Conservation (phyloP, 2,113 vertebrate genomes). For the Thymallus thymallus region DNA sequence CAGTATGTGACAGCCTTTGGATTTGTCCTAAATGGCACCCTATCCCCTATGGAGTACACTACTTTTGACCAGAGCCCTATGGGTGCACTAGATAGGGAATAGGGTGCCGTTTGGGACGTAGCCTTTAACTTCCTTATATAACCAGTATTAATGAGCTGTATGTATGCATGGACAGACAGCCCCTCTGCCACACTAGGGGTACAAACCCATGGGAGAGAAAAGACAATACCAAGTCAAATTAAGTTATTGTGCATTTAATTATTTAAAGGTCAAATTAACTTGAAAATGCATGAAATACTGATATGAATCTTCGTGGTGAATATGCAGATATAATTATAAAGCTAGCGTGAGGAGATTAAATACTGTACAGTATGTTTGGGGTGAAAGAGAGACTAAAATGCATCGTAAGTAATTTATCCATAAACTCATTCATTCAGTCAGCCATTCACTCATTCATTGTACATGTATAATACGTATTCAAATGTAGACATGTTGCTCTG, state of each 20-base stretch:
- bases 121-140: conserved; percentile 30
- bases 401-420: background rate
- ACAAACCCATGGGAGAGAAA: conserved; percentile 13
- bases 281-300: conserved; percentile 25
- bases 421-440: no score
- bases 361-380: background rate
- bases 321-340: conserved; percentile 13
- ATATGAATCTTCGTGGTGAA: conserved; percentile 10
- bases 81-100: no score
- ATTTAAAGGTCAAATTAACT: conserved; percentile 35
- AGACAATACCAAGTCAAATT: conserved; percentile 26
- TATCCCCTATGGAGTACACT: no score
- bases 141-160: conserved; percentile 38
- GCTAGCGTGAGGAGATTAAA: background rate
- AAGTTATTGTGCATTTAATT: conserved; percentile 26
- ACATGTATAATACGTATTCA: no score
- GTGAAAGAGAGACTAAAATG: background rate
- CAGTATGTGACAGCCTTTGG: conserved; percentile 34
- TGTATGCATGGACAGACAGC: conserved; percentile 22
- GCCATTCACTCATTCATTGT: no score
- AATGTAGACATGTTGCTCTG: no score
- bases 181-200: background rate
- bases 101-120: no score
- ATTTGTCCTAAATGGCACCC: no score
- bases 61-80: no score